Percentiles rank a stretch among this genome's conserved stretches.
Evolutionary conservation across 2,888 invertebrate genomes (phyloP).

Genomic region (Eumerus sabulonum): DNA sequence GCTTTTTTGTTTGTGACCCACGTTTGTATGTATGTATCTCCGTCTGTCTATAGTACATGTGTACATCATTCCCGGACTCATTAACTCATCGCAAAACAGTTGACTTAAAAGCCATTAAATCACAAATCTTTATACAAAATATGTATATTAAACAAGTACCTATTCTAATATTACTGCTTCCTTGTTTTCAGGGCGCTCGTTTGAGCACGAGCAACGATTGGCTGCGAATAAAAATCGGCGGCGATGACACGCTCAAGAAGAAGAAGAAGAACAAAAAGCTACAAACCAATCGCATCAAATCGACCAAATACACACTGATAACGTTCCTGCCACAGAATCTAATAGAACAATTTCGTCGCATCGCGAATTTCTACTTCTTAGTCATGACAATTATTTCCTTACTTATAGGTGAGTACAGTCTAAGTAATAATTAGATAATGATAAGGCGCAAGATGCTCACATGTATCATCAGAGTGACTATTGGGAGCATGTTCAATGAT

Average conservation of each 20-base stretch:
- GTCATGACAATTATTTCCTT: conserved; percentile 86
- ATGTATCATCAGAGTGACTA: neutral
- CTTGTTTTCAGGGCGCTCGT: conserved; percentile 81
- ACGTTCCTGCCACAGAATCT: conserved; percentile 91
- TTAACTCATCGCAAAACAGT: too few species aligned
- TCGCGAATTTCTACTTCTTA: conserved; percentile 92
- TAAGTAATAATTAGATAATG: too few species aligned
- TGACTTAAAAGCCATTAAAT: too few species aligned
- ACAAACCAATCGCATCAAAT: conserved; percentile 81
- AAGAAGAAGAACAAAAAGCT: conserved; percentile 73
- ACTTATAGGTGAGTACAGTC: conserved; percentile 80
- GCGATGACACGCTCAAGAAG: conserved; percentile 79
- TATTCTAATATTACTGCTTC: too few species aligned
- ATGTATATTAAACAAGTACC: too few species aligned
- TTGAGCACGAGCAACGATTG: conserved; percentile 82
- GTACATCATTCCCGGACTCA: too few species aligned
- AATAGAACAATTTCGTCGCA: conserved; percentile 89
- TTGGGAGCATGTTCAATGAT: conserved; percentile 4
- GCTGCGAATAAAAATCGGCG: conserved; percentile 82
- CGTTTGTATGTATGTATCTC: too few species aligned
- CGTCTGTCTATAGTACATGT: too few species aligned
- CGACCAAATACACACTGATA: conserved; percentile 87
- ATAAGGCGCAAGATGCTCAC: too few species aligned
- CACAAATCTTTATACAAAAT: too few species aligned
- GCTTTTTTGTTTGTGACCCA: too few species aligned